A percentile compares a stretch with the other conserved stretches of the same genome.
Evolutionary conservation across 2,113 vertebrate genomes (phyloP).

Genomic region (Prochilodus magdalenae): DNA sequence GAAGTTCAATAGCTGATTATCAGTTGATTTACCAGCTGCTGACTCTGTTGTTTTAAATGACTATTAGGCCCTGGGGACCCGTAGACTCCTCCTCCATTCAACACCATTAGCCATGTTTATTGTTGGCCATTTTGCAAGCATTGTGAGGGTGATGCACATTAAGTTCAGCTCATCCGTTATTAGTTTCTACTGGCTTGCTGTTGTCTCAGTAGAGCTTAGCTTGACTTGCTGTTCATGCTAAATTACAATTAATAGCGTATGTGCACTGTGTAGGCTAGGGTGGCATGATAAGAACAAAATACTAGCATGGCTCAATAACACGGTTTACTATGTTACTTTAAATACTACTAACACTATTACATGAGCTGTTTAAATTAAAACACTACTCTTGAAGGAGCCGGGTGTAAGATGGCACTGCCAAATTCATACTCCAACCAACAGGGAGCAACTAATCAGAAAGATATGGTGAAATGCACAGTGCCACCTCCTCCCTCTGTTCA

Average conservation of each 20-base stretch:
- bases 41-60: slow-evolving; percentile 22
- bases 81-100: slow-evolving; percentile 2
- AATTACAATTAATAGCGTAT: not conserved
- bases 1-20: slow-evolving; percentile 23
- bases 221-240: slow-evolving; percentile 35
- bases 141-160: not conserved
- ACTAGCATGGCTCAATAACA: no score
- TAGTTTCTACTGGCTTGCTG: not conserved
- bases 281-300: no score
- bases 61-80: not conserved
- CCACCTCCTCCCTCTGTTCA: no score
- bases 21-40: slow-evolving; percentile 30
- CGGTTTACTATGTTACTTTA: no score
- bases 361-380: no score
- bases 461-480: no score
- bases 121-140: slow-evolving; percentile 15
- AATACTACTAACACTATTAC: no score
- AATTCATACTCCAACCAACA: no score
- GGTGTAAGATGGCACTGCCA: no score
- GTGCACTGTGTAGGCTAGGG: no score
- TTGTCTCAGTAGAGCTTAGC: slow-evolving; percentile 18
- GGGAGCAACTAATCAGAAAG: no score
- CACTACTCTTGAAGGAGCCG: no score
- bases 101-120: slow-evolving; percentile 27
- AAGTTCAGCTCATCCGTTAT: slow-evolving; percentile 1